phyloP scores from a whole-genome alignment of 2,888 invertebrate genomes.

The Ypsolopha sequella region DNA sequence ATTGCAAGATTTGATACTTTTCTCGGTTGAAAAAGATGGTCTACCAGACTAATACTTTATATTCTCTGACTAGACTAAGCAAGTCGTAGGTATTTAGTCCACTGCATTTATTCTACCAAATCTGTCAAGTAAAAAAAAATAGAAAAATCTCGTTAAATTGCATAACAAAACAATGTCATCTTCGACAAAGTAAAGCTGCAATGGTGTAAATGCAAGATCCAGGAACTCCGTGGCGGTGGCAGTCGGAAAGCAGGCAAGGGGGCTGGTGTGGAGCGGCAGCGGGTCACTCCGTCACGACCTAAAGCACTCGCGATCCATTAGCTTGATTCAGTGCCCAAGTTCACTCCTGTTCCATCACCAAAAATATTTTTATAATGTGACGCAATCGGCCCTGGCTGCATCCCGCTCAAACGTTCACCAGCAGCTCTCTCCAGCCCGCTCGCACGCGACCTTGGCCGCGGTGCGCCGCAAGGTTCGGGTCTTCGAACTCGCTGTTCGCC shows the following conservation, averaged over 20 bases:
- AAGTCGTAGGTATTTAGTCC: too few relatives aligned
- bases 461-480: slow-evolving; percentile 89
- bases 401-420: slow-evolving; percentile 48
- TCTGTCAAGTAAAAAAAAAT: too few relatives aligned
- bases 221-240: slow-evolving; percentile 31
- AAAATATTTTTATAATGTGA: slow-evolving; percentile 69
- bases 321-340: slow-evolving; percentile 66
- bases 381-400: slow-evolving; percentile 53
- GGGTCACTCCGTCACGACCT: slow-evolving; percentile 60
- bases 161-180: too few relatives aligned
- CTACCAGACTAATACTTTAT: too few relatives aligned
- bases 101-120: too few relatives aligned
- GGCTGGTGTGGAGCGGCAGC: slow-evolving; percentile 34
- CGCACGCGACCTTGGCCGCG: slow-evolving; percentile 81
- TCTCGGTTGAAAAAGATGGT: too few relatives aligned
- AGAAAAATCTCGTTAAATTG: too few relatives aligned
- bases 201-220: slow-evolving; percentile 8
- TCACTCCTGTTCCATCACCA: slow-evolving; percentile 68
- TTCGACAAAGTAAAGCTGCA: too few relatives aligned
- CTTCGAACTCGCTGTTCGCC: slow-evolving; percentile 75
- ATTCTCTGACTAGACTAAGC: too few relatives aligned
- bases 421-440: slow-evolving; percentile 51
- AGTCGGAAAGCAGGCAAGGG: slow-evolving; percentile 33
- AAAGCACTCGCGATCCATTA: slow-evolving; percentile 57
- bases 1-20: too few relatives aligned